Percentiles rank a stretch among this genome's conserved stretches.
Evolutionary conservation across 2,797 vertebrate genomes (phyloP).

Genomic region (Hypotaenidia philippensis): DNA sequence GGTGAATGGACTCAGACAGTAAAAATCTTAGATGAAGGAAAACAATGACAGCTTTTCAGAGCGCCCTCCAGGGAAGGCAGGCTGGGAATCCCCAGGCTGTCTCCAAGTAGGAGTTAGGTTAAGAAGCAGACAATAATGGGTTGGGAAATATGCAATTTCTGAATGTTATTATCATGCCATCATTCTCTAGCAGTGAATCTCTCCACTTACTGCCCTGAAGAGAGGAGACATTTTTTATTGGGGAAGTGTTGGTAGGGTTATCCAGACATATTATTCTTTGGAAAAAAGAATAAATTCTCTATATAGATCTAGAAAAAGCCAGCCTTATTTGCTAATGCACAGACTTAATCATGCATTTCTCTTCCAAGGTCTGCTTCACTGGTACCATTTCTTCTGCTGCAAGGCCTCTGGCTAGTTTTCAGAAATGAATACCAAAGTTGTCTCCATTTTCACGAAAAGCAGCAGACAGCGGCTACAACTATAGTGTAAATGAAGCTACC

Average conservation of each 20-base stretch:
- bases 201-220: background rate
- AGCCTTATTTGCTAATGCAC: background rate
- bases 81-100: background rate
- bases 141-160: slow-evolving; percentile 2
- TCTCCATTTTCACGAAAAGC: background rate
- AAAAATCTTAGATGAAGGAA: background rate
- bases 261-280: background rate
- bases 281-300: background rate
- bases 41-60: background rate
- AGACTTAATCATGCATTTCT: background rate
- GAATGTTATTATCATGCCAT: background rate
- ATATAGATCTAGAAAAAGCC: background rate
- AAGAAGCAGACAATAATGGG: background rate
- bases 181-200: slow-evolving; percentile 1
- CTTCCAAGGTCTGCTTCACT: background rate
- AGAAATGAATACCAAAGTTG: background rate
- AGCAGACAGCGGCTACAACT: background rate
- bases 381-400: background rate
- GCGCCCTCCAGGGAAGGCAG: background rate
- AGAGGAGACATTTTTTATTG: background rate
- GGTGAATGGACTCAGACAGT: background rate
- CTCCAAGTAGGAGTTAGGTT: background rate
- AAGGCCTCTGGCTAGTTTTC: background rate
- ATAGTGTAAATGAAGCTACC: background rate
- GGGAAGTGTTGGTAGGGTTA: background rate